A percentile compares a stretch with the other conserved stretches of the same genome.
These are phyloP conservation scores for Alsophila aescularia DNA, from an alignment of 2,888 invertebrate genomes.

Conservation along the genomic window DNA sequence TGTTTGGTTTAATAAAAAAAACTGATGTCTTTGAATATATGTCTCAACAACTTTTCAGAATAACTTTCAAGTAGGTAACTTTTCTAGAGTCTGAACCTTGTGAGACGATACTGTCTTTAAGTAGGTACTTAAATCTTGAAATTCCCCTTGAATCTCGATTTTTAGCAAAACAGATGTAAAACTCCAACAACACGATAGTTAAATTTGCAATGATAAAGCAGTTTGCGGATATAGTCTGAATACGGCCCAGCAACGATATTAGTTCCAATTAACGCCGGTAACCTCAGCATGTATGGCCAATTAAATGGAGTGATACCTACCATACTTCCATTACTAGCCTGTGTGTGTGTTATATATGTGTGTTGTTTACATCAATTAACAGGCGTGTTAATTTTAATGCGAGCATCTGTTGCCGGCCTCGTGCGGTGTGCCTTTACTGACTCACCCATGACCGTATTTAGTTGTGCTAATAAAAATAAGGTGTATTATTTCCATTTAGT, in stretches of 20 bases:
- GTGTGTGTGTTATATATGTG: constrained; percentile 39
- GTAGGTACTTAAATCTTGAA: no score
- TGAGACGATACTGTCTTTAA: no score
- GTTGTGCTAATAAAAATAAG: constrained; percentile 4
- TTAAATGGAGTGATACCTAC: constrained; percentile 83
- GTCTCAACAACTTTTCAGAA: no score
- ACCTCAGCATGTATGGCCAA: constrained; percentile 82
- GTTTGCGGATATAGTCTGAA: constrained; percentile 61
- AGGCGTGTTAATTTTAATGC: constrained; percentile 74
- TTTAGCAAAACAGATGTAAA: no score
- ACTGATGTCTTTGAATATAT: no score
- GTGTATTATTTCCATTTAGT: constrained; percentile 4
- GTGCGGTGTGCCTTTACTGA: constrained; percentile 51
- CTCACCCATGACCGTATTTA: constrained; percentile 35
- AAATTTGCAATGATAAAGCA: constrained; percentile 52
- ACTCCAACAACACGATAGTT: constrained; percentile 37
- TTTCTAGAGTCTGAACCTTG: no score
- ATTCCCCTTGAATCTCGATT: neutral
- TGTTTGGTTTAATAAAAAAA: no score
- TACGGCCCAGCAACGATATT: constrained; percentile 72
- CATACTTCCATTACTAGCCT: constrained; percentile 77
- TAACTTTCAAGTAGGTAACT: no score
- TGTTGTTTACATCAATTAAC: constrained; percentile 82
- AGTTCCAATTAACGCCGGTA: constrained; percentile 79
- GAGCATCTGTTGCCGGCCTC: constrained; percentile 59